Evolutionary conservation across 2,113 vertebrate genomes (phyloP).

Genomic region (Sprattus sprattus): DNA sequence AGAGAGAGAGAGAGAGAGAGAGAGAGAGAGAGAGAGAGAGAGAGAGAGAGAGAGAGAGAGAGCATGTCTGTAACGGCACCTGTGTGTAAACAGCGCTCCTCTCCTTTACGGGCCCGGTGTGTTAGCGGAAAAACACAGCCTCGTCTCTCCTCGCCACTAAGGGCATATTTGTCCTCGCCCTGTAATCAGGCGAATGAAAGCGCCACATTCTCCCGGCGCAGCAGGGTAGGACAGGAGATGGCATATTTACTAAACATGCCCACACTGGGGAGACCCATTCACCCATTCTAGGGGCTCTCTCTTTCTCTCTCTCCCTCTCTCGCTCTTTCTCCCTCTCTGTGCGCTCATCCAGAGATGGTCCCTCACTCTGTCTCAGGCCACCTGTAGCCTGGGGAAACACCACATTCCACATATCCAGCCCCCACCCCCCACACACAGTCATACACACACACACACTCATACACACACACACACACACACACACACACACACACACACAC

Average conservation of each 20-base stretch:
- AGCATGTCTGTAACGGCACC: slow-evolving; percentile 23
- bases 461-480: neutral
- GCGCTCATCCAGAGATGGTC: neutral
- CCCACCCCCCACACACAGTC: neutral
- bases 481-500: slow-evolving; percentile 26
- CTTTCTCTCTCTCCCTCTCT: neutral
- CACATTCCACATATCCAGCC: neutral
- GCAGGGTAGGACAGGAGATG: slow-evolving; percentile 54
- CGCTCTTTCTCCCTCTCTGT: neutral
- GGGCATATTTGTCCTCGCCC: slow-evolving; percentile 70
- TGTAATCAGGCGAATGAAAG: slow-evolving; percentile 69
- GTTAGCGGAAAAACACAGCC: slow-evolving; percentile 39
- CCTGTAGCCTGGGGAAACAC: slow-evolving; percentile 20
- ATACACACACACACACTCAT: neutral
- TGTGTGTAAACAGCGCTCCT: neutral
- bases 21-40: no score
- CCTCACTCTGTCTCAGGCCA: neutral
- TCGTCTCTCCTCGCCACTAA: slow-evolving; percentile 52
- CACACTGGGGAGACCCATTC: slow-evolving; percentile 41
- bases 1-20: no score
- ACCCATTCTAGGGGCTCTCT: neutral
- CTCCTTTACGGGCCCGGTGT: slow-evolving; percentile 27
- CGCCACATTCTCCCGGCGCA: slow-evolving; percentile 60
- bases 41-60: no score
- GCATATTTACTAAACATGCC: slow-evolving; percentile 72